Evolutionary conservation across 2,113 vertebrate species (phyloP), one percentile per base, ranked within the genome.

Genomic region (Myanophis thanlyinensis): DNA sequence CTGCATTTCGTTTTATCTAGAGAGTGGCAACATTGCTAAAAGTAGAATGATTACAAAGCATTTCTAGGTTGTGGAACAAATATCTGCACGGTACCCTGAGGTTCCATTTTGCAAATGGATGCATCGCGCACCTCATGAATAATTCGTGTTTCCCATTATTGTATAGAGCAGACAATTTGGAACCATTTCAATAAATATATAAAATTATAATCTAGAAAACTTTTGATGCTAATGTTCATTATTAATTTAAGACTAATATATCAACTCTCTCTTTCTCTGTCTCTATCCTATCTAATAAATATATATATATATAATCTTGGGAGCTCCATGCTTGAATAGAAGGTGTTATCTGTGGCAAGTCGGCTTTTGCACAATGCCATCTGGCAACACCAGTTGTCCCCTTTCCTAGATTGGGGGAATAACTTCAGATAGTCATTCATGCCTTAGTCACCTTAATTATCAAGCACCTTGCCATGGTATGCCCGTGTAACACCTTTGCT

Each of bases 41-140:
- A 54, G 46, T 54, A 44, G 8, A 85, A 90, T 7, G 51, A 12
- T 40, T 20, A 20, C 7, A 22, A 25, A 87, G 80, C 49, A 6
- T 67, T 48, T 52, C 88, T 11, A 27, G 52, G 27, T 88, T 52
- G 9, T 12, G 59, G 7, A 0, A 27, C 23, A 46, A 90, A 20
- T 67, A 54, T 13, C n/a, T 46, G 0, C 59, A 44, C 56, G 90
- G n/a, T 48, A 85, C n/a, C 48, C 40, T 85, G 91, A 15, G 87
- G 18, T 86, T 89, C 90, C 90, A 49, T 46, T 93, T 87, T 88
- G 85, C 18, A 89, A 62, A 62, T 23, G 23, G 89, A 87, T 90
- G 47, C 49, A 35, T 40, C 54, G n/a, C 3, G 5, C 56, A 51
- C 44, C 47, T 67, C n/a, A 40, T 67, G 59, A 80, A 92, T 92